phyloP scores from a whole-genome alignment of 2,113 vertebrate species.

The Nothoprocta pentlandii region DNA sequence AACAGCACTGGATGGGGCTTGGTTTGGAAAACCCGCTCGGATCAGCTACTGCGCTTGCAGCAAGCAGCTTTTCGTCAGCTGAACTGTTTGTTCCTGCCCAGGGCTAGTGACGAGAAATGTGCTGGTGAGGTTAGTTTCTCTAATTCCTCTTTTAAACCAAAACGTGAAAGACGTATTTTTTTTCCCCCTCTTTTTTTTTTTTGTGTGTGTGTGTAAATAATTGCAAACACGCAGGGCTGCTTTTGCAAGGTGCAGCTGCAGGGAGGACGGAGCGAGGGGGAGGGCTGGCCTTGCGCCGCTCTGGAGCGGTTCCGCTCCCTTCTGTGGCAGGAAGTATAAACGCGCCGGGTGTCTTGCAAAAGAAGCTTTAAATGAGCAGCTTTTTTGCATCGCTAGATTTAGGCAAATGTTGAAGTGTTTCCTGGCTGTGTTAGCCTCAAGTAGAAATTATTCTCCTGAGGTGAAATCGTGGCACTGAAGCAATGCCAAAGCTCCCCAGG shows the following conservation, averaged over 20 bases:
- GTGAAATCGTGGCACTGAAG: background rate
- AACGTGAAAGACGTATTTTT: background rate
- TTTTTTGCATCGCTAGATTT: background rate
- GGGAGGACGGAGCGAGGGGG: rapidly evolving
- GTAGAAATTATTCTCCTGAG: background rate
- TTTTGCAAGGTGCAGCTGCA: slow-evolving; percentile 12
- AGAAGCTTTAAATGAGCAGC: background rate
- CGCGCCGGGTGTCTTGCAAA: background rate
- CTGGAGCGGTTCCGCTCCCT: background rate
- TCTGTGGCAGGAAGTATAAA: background rate
- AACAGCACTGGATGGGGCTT: background rate
- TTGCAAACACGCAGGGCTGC: background rate
- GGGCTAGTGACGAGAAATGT: background rate
- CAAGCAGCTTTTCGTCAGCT: slow-evolving; percentile 8
- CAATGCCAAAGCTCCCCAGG: background rate
- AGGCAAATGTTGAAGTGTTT: background rate
- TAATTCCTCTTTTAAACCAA: slow-evolving; percentile 32
- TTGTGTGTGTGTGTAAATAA: background rate
- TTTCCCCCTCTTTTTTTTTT: background rate
- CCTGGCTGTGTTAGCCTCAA: background rate
- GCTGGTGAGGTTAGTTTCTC: slow-evolving; percentile 3
- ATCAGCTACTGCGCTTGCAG: background rate
- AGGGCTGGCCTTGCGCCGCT: background rate
- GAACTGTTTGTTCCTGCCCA: background rate
- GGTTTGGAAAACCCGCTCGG: background rate